These are phyloP conservation scores for Melieria crassipennis DNA, from an alignment of 2,888 invertebrate genomes.

Conservation along the genomic window DNA sequence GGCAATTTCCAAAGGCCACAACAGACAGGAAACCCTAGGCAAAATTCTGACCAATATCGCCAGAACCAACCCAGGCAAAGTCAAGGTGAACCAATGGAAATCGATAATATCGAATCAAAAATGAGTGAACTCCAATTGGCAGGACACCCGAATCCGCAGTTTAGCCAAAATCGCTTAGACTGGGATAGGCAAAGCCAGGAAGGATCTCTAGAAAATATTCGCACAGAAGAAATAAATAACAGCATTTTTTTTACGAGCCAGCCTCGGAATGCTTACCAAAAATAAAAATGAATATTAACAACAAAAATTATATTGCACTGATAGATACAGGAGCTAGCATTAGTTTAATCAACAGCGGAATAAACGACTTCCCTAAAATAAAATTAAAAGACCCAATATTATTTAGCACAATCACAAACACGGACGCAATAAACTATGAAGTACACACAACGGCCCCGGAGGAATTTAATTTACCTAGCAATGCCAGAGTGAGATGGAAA, in stretches of 20 bases:
- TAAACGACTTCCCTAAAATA: not conserved
- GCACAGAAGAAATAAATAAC: slow-evolving; percentile 3
- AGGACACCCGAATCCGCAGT: slow-evolving; percentile 22
- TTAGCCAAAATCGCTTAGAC: slow-evolving; percentile 32
- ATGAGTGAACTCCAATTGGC: not conserved
- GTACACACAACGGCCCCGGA: slow-evolving; percentile 14
- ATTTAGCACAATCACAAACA: slow-evolving; percentile 3
- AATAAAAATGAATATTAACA: slow-evolving; percentile 1
- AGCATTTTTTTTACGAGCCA: slow-evolving; percentile 5
- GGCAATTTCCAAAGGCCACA: not conserved
- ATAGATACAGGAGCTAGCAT: slow-evolving; percentile 12
- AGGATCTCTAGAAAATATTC: not conserved
- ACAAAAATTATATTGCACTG: slow-evolving; percentile 2
- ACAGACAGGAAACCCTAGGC: slow-evolving; percentile 6
- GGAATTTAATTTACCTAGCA: slow-evolving; percentile 21
- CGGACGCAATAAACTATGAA: slow-evolving; percentile 4
- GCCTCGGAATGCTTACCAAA: slow-evolving; percentile 15
- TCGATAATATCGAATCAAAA: slow-evolving; percentile 9
- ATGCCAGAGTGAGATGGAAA: slow-evolving; percentile 25
- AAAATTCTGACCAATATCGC: slow-evolving; percentile 4
- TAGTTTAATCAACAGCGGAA: not conserved
- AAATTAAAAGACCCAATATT: not conserved
- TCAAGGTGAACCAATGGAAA: slow-evolving; percentile 16
- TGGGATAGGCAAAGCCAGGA: slow-evolving; percentile 19
- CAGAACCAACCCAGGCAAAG: slow-evolving; percentile 1